A percentile compares a stretch with the other conserved stretches of the same genome.
Evolutionary conservation across 2,797 vertebrate species (phyloP).

Genomic region (Labroides dimidiatus): DNA sequence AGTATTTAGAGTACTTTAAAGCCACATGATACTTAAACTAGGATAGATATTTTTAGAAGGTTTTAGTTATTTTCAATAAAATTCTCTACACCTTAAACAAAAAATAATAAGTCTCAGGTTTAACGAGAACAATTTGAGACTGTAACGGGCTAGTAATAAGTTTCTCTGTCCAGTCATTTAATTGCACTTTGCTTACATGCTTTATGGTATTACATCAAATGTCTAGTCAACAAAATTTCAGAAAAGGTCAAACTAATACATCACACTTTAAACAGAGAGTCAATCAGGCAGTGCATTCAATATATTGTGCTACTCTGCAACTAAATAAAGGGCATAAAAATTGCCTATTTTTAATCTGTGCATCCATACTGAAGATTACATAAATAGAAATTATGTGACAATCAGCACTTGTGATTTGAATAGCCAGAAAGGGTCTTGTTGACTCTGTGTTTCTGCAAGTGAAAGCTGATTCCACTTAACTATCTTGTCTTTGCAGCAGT

Average conservation of each 20-base stretch:
- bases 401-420: constrained; percentile 32
- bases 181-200: constrained; percentile 1
- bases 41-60: no score
- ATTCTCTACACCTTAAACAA: neutral
- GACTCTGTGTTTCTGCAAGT: constrained; percentile 27
- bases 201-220: constrained; percentile 3
- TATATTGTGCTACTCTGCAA: neutral
- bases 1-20: no score
- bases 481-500: constrained; percentile 18
- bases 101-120: neutral
- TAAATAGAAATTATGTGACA: constrained; percentile 21
- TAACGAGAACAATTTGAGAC: neutral
- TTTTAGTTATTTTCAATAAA: neutral
- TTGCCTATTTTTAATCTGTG: constrained; percentile 1
- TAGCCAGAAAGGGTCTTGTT: constrained; percentile 3
- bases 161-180: neutral
- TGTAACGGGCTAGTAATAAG: neutral
- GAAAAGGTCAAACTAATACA: constrained; percentile 14
- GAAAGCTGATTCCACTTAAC: constrained; percentile 13
- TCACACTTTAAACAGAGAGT: neutral
- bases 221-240: neutral
- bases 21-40: no score
- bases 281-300: neutral
- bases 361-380: constrained; percentile 24
- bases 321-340: constrained; percentile 15